Evolutionary conservation across 2,113 vertebrate genomes (phyloP).

Genomic region (Xerus inauris): DNA sequence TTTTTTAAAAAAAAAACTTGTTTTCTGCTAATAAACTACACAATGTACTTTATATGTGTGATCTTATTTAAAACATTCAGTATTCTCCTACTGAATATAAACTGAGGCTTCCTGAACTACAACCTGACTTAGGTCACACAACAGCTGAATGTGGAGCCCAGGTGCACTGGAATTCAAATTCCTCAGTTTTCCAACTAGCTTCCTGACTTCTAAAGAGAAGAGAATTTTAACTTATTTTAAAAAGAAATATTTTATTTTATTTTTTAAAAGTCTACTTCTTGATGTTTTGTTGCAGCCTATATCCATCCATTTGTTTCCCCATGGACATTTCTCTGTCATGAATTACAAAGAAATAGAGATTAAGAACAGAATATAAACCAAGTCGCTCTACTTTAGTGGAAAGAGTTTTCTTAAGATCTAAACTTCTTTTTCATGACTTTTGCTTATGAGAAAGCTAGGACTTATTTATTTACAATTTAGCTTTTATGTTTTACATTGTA

Average conservation of each 20-base stretch:
- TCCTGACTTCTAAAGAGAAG: background rate
- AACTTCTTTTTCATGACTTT: slow-evolving; percentile 35
- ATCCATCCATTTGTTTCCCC: slow-evolving; percentile 25
- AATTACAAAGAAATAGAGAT: slow-evolving; percentile 52
- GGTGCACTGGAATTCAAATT: background rate
- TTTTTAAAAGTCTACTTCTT: background rate
- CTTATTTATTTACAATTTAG: slow-evolving; percentile 58
- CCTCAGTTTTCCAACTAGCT: background rate
- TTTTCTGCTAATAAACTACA: background rate
- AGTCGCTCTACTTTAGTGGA: background rate
- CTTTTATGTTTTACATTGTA: slow-evolving; percentile 9
- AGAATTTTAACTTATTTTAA: background rate
- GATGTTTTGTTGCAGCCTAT: background rate
- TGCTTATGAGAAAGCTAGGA: slow-evolving; percentile 56
- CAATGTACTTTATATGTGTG: background rate
- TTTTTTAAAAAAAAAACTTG: background rate
- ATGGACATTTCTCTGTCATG: slow-evolving; percentile 33
- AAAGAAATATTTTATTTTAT: slow-evolving; percentile 45
- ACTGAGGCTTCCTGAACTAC: background rate
- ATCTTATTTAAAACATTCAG: background rate
- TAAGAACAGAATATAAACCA: slow-evolving; percentile 59
- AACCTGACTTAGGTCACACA: background rate
- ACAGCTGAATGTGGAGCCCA: background rate
- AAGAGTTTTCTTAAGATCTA: slow-evolving; percentile 5
- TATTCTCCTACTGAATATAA: background rate